Evolutionary conservation across 2,797 vertebrate species (phyloP).

Genomic region (Anniella stebbinsi): DNA sequence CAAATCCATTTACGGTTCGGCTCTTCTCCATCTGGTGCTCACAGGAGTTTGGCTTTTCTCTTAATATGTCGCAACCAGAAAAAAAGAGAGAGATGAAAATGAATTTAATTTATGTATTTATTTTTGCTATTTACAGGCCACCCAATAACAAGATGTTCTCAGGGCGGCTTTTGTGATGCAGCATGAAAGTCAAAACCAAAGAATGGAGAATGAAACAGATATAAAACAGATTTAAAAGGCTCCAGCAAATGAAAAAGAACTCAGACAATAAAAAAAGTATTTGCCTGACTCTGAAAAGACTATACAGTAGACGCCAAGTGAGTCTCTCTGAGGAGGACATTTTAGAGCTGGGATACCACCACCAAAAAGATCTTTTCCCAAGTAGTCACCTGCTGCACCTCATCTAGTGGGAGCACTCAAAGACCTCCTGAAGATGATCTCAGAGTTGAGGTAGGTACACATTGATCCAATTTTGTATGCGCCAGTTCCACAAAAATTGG

Average conservation of each 20-base stretch:
- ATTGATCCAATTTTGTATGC: neutral
- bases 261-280: neutral
- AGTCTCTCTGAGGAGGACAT: neutral
- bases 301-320: neutral
- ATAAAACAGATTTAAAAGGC: no score
- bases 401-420: neutral
- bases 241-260: no score
- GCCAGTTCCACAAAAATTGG: no score
- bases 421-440: neutral
- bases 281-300: neutral
- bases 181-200: neutral
- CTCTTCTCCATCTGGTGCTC: slow-evolving; percentile 14
- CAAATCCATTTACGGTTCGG: slow-evolving; percentile 4
- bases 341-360: neutral
- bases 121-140: neutral
- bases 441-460: neutral
- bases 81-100: neutral
- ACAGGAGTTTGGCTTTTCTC: neutral
- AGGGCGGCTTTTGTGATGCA: neutral
- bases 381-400: neutral
- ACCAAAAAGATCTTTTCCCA: neutral
- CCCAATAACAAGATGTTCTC: neutral
- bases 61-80: neutral
- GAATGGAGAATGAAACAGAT: neutral
- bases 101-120: neutral